These are phyloP conservation scores for Ianthella basta DNA, from an alignment of 37 sponge, comb jelly and placozoan species.

Conservation along the genomic window DNA sequence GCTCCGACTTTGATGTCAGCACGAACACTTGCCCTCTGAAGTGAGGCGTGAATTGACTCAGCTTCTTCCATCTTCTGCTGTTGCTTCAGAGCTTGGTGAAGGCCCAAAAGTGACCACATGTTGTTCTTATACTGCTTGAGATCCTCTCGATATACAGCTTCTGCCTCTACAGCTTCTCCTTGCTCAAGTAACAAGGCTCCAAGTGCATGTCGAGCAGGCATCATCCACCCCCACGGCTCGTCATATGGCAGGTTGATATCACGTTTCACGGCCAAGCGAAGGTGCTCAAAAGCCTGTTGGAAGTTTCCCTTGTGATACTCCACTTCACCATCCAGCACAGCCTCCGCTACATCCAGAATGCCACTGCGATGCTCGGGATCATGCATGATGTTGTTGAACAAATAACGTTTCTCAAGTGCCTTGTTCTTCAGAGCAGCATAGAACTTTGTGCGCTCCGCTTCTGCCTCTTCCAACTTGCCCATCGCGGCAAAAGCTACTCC, in stretches of 20 bases:
- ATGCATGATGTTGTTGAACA: conserved; percentile 59
- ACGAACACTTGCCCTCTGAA: too few relatives aligned
- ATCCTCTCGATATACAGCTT: too few relatives aligned
- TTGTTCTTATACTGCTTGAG: too few relatives aligned
- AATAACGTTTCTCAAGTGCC: conserved; percentile 31
- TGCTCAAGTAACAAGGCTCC: conserved; percentile 67
- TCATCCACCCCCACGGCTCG: conserved; percentile 81
- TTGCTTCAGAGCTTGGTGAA: too few relatives aligned
- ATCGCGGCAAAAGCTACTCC: conserved; percentile 69
- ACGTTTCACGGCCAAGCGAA: conserved; percentile 62
- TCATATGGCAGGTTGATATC: conserved; percentile 48
- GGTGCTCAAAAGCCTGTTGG: conserved; percentile 55
- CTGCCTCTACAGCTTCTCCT: too few relatives aligned
- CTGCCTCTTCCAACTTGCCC: conserved; percentile 56
- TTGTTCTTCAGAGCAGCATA: conserved; percentile 49
- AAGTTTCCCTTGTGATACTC: conserved; percentile 64
- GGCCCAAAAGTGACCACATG: too few relatives aligned
- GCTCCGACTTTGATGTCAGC: too few relatives aligned
- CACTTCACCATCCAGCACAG: conserved; percentile 69
- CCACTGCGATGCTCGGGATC: conserved; percentile 50
- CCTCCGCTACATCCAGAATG: conserved; percentile 61
- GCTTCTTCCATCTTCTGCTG: too few relatives aligned
- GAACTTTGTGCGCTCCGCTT: conserved; percentile 48
- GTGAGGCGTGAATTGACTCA: too few relatives aligned
- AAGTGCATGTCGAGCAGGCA: conserved; percentile 65